Conservation (phyloP, 2,113 vertebrate species). For the Bettongia penicillata region DNA sequence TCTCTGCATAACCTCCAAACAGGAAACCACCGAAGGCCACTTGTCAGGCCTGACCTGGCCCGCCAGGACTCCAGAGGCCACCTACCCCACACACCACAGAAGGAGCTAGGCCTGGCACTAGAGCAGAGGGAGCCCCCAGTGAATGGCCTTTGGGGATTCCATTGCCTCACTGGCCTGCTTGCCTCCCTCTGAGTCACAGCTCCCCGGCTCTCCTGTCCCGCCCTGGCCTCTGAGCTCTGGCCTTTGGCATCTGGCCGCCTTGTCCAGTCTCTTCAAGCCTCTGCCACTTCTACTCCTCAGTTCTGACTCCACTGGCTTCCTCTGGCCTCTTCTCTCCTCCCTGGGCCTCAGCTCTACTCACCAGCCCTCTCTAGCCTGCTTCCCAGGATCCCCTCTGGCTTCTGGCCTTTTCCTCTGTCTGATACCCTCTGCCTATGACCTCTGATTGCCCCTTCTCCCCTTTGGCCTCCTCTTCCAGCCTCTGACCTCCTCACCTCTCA, state of each 20-base stretch:
- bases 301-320: too few species aligned
- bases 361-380: too few species aligned
- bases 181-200: background rate
- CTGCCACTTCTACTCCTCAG: background rate
- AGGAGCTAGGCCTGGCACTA: background rate
- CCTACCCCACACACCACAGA: background rate
- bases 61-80: accelerated
- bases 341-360: too few species aligned
- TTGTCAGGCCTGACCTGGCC: background rate
- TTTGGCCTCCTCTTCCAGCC: too few species aligned
- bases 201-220: background rate
- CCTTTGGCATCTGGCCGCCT: too few species aligned
- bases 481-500: background rate
- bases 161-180: background rate
- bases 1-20: background rate
- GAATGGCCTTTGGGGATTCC: background rate
- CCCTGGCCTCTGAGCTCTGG: background rate
- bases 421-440: too few species aligned
- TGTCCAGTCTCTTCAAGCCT: too few species aligned
- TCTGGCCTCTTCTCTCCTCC: too few species aligned
- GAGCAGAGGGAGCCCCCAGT: background rate
- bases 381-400: background rate
- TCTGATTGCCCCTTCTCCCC: too few species aligned
- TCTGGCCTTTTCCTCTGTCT: too few species aligned
- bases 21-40: background rate